phyloP scores from a whole-genome alignment of 2,113 vertebrate species.

The Rhinoptilus africanus region DNA sequence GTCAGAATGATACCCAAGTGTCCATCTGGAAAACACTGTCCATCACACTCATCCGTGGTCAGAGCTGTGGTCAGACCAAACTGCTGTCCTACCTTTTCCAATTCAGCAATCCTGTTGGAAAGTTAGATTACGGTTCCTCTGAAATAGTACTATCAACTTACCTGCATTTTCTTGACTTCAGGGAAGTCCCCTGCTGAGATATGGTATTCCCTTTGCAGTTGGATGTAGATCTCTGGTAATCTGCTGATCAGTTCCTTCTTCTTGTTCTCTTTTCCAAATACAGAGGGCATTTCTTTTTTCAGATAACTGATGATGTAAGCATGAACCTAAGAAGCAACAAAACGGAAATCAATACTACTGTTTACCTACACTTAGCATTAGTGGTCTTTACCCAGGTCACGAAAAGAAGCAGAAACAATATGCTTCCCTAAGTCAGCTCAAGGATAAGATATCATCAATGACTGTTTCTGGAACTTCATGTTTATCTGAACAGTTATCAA shows the following conservation, averaged over 20 bases:
- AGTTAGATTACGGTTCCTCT: no score
- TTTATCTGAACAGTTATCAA: neutral
- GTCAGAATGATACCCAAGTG: accelerated
- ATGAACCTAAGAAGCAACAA: slow-evolving; percentile 82
- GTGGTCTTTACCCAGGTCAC: neutral
- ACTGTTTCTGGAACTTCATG: neutral
- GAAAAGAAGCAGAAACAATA: neutral
- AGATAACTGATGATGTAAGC: slow-evolving; percentile 96
- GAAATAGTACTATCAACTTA: no score
- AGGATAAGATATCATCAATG: neutral
- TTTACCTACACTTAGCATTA: neutral
- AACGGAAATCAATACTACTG: neutral
- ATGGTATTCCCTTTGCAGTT: slow-evolving; percentile 91
- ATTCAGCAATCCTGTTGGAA: neutral
- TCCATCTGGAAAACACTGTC: neutral
- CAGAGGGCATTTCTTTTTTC: slow-evolving; percentile 95
- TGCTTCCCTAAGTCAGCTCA: neutral
- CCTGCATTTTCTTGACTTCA: slow-evolving; percentile 93
- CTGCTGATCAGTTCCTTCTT: slow-evolving; percentile 90
- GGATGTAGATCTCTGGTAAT: slow-evolving; percentile 90
- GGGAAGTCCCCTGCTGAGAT: slow-evolving; percentile 96
- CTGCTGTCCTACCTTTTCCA: neutral
- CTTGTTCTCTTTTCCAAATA: slow-evolving; percentile 95
- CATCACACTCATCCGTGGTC: neutral
- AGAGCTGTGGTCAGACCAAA: neutral